Evolutionary conservation across 2,888 invertebrate genomes (phyloP), one percentile per base, ranked within the genome.

Genomic region (Cosmorhoe ocellata): DNA sequence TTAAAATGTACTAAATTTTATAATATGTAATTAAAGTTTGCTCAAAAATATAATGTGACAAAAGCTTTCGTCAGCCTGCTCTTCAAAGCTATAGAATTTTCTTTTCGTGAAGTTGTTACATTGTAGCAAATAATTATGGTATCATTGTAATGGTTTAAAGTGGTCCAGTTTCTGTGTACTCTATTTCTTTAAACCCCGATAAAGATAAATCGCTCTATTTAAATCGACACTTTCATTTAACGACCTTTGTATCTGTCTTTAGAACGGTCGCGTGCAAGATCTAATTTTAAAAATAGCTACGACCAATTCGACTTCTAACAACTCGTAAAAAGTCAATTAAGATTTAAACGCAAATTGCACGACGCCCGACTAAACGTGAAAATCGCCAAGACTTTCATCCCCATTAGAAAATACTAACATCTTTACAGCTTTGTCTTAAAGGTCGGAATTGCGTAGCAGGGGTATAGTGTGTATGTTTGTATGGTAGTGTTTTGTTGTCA

Each of bases 321-420:
- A 71, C 78, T 80, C 76, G 79, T 83, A 84, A 82, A 81, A 82
- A 80, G 74, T 84, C 79, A 85, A 87, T 88, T 89, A 87, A 87
- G 81, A 80, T 82, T 79, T 80, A 79, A 74, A 81, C 71, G 71
- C 76, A 75, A 74, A 73, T 71, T 72, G 74, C 71, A 71, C 76
- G 71, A 74, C 79, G 78, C 69, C 76, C 39, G 36, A 51, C 33
- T 43, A 43, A 24, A 41, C 49, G 45, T 49, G 48, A 36, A 36
- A 36, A 24, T 10, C 11, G 8, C 36, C 24, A 36, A 36, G 36
- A 46, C 37, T 45, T 54, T 50, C 28, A 31, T 48, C 12, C 43
- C 31, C 11, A 27, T 40, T 27, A 18, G 28, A 27, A 30, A 30
- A 32, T 5, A 41, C 18, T 37, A 8, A 6, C 12, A 36, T 7